A percentile compares a stretch with the other conserved stretches of the same genome.
These are phyloP conservation scores for Lissocephala sabroskyi DNA, from an alignment of 2,888 invertebrate genomes.

Conservation along the genomic window DNA sequence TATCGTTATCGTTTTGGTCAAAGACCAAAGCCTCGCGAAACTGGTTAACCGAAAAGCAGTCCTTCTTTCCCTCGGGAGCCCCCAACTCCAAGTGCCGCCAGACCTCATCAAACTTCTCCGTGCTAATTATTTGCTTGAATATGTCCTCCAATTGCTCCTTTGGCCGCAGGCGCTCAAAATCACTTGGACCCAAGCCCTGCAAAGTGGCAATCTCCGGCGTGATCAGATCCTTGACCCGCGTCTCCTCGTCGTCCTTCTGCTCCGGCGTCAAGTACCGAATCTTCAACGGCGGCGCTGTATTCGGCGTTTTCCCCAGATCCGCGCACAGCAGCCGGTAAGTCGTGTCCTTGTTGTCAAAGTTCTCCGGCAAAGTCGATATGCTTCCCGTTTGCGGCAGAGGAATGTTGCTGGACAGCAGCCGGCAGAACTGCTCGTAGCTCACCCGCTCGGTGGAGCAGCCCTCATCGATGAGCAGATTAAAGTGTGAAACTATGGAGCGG, in stretches of 20 bases:
- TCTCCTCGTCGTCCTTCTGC: slow-evolving; percentile 20
- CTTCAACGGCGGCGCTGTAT: neutral
- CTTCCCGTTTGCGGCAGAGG: slow-evolving; percentile 41
- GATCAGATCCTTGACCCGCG: slow-evolving; percentile 45
- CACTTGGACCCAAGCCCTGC: slow-evolving; percentile 48
- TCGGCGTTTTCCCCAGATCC: slow-evolving; percentile 36
- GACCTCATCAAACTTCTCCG: neutral
- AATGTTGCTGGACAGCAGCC: slow-evolving; percentile 41
- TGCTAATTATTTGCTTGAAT: slow-evolving; percentile 32
- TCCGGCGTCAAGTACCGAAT: neutral
- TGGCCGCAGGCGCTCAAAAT: slow-evolving; percentile 45
- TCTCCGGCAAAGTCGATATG: slow-evolving; percentile 23
- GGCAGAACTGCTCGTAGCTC: slow-evolving; percentile 42
- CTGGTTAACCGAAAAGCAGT: slow-evolving; percentile 1
- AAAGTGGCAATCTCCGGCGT: slow-evolving; percentile 41
- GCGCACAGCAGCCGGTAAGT: slow-evolving; percentile 58
- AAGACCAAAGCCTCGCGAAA: neutral
- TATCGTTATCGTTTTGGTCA: no score
- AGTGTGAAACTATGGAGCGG: slow-evolving; percentile 33
- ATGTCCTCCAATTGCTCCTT: slow-evolving; percentile 46
- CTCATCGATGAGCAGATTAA: slow-evolving; percentile 41
- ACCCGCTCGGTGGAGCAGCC: slow-evolving; percentile 37
- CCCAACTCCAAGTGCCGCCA: neutral
- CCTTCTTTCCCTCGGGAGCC: neutral
- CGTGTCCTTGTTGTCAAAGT: slow-evolving; percentile 45